Evolutionary conservation across 2,888 invertebrate genomes (phyloP), one percentile per base, ranked within the genome.

Genomic region (Poecilobothrus nobilitatus): DNA sequence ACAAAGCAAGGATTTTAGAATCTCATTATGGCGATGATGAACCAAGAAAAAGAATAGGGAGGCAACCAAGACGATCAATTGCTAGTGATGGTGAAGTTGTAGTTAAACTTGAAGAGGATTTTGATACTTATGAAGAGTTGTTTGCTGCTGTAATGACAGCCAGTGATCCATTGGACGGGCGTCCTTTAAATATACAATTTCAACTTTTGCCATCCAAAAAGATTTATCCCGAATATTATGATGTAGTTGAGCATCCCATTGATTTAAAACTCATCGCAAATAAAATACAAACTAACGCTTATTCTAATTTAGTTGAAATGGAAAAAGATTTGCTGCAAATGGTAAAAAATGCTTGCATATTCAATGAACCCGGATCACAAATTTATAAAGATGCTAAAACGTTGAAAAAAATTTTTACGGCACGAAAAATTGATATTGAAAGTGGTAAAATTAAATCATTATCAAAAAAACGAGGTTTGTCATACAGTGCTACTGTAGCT

Each of bases 371-470:
- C 0, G 95, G 95, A 2, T 97, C 97, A 18, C 91, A 91, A 79
- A 97, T 98, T 74, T 97, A 96, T 79, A 96, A 95, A 82, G 95
- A 97, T 82, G 96, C 97, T 1, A 94, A 94, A 78, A 85, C 89
- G 33, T 82, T 98, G 68, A 92, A 93, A 78, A 94, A 88, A 84
- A 82, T 88, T n/a, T 88, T 89, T 71, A 85, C 86, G 73, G 85
- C 85, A 66, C 87, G 87, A 71, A 89, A 89, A 73, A 83, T 86
- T 69, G 92, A 93, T 78, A 84, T 93, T 15, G 91, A 92, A 72
- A 87, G 88, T 75, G 88, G 89, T 0, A 87, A 88, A 73, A 82
- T 83, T 5, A 81, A 80, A 68, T 85, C 87, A 1, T 90, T 90
- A 81, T 86, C 86, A 3, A 71, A 71, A 22, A 72, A 73, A 34